Conservation (phyloP, 2,113 vertebrate genomes). For the Rhabdomys dilectus region DNA sequence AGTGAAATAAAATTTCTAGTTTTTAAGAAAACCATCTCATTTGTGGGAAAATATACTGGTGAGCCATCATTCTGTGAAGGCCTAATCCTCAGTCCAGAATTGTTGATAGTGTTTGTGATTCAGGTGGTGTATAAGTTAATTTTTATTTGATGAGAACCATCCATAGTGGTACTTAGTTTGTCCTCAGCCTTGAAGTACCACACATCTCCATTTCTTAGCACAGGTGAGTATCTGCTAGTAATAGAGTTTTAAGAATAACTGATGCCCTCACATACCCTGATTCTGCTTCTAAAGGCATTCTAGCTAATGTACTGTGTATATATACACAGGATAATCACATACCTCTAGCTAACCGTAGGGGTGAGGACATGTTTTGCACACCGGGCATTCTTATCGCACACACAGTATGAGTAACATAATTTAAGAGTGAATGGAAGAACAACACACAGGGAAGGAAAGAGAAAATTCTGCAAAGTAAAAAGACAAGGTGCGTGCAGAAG, state of each 20-base stretch:
- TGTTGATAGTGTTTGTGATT: not conserved
- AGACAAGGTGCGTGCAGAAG: not conserved
- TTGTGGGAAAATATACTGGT: not conserved
- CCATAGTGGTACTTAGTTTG: not conserved
- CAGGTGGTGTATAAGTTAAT: not conserved
- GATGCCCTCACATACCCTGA: not conserved
- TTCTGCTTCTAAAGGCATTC: not conserved
- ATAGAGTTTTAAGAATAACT: not conserved
- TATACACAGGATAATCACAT: not conserved
- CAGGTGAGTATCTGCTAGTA: not conserved
- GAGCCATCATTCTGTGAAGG: not conserved
- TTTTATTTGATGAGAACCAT: not conserved
- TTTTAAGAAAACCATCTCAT: not conserved
- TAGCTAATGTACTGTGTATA: not conserved
- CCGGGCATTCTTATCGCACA: not conserved
- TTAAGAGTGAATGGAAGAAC: not conserved
- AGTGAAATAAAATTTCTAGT: constrained; percentile 18
- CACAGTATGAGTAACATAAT: not conserved
- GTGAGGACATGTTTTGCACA: not conserved
- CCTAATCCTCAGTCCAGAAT: not conserved
- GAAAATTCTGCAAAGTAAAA: not conserved
- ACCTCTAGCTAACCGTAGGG: not conserved
- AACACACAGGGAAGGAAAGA: not conserved
- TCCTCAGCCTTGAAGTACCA: not conserved
- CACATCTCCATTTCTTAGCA: not conserved